phyloP scores from a whole-genome alignment of 2,797 vertebrate species.

The Thunnus albacares region DNA sequence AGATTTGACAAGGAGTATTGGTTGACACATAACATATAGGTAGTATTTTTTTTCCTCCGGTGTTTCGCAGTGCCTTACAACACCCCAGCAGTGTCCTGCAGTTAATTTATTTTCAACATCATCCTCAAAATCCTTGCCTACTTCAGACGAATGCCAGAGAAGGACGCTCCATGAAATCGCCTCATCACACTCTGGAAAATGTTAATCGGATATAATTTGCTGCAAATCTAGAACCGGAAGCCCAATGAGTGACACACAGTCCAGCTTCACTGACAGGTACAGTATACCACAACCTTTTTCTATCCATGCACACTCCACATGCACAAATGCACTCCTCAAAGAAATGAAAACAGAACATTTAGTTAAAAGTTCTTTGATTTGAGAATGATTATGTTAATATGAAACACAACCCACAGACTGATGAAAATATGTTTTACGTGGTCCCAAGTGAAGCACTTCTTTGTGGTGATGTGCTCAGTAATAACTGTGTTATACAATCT shows the following conservation, averaged over 20 bases:
- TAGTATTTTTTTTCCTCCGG: slow-evolving; percentile 34
- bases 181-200: slow-evolving; percentile 87
- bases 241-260: slow-evolving; percentile 99
- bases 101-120: slow-evolving; percentile 51
- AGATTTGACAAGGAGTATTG: slow-evolving; percentile 43
- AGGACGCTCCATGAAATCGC: slow-evolving; percentile 71
- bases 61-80: slow-evolving; percentile 51
- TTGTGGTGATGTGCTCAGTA: slow-evolving; percentile 60
- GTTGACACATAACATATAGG: slow-evolving; percentile 24
- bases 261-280: slow-evolving; percentile 97
- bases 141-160: slow-evolving; percentile 74
- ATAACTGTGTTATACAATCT: slow-evolving; percentile 70
- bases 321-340: neutral
- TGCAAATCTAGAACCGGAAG: slow-evolving; percentile 92
- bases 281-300: slow-evolving; percentile 22
- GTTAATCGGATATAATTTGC: slow-evolving; percentile 92
- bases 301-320: neutral
- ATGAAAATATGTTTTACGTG: slow-evolving; percentile 32
- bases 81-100: slow-evolving; percentile 26
- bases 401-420: slow-evolving; percentile 17
- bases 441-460: slow-evolving; percentile 32
- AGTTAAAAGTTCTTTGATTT: slow-evolving; percentile 16
- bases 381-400: neutral
- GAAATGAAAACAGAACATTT: neutral
- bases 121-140: slow-evolving; percentile 54